A percentile compares a stretch with the other conserved stretches of the same genome.
phyloP scores from a whole-genome alignment of 2,888 invertebrate species.

The Rhagium mordax region DNA sequence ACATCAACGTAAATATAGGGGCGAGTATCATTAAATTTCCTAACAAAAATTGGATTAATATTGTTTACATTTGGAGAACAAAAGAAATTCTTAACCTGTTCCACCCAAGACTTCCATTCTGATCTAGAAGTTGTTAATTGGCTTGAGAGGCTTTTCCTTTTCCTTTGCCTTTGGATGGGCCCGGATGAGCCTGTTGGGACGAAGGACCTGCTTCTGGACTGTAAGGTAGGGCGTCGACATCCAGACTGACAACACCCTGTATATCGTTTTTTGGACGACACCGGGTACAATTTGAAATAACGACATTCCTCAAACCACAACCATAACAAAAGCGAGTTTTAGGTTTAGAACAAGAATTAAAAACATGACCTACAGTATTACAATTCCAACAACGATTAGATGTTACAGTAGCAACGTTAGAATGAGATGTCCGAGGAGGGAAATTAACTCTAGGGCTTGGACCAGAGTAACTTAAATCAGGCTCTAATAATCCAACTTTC shows the following conservation, averaged over 20 bases:
- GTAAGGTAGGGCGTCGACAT: neutral
- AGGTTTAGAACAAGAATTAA: neutral
- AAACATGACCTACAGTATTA: neutral
- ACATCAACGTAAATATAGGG: conserved; percentile 22
- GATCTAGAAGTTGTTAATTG: neutral
- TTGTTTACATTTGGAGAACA: neutral
- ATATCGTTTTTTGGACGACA: conserved; percentile 15
- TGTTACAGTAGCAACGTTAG: conserved; percentile 6
- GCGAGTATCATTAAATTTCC: conserved; percentile 21
- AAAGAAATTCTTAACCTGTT: neutral
- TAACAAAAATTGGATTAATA: conserved; percentile 27
- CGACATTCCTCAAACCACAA: conserved; percentile 13
- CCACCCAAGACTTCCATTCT: conserved; percentile 16
- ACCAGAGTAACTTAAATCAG: conserved; percentile 15
- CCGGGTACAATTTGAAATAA: conserved; percentile 7
- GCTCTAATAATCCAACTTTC: conserved; percentile 21
- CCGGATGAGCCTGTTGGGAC: neutral
- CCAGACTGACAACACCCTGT: neutral
- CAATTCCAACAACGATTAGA: conserved; percentile 32
- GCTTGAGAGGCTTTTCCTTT: neutral
- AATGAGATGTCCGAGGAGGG: neutral
- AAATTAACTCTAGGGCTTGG: neutral
- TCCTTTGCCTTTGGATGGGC: neutral
- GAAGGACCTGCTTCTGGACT: conserved; percentile 10
- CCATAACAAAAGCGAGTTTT: conserved; percentile 20